Percentiles rank a stretch among this genome's conserved stretches.
These are phyloP conservation scores for Panzeria rudis DNA, from an alignment of 2,888 invertebrate species.

Conservation along the genomic window DNA sequence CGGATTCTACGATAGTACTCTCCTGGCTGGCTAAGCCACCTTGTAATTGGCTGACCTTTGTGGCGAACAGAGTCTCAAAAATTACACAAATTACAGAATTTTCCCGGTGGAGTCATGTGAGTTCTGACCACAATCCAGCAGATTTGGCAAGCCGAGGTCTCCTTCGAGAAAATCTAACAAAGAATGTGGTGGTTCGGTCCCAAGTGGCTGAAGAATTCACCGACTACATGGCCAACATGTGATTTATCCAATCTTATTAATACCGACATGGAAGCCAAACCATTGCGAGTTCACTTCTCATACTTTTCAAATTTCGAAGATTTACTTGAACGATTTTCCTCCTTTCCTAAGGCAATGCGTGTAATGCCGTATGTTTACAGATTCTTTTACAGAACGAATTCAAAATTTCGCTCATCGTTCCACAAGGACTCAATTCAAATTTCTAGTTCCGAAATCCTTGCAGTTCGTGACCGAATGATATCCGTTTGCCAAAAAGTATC, in stretches of 20 bases:
- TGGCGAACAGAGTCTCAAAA: conserved; percentile 56
- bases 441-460: no score
- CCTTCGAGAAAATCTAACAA: conserved; percentile 11
- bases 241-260: not conserved
- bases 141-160: conserved; percentile 64
- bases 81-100: conserved; percentile 12
- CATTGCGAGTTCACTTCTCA: no score
- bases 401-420: not conserved
- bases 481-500: not conserved
- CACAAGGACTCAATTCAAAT: no score
- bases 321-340: conserved; percentile 42
- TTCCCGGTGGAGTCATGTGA: conserved; percentile 60
- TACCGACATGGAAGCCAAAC: conserved; percentile 38
- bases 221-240: not conserved
- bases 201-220: not conserved
- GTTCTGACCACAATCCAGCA: conserved; percentile 57
- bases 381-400: not conserved
- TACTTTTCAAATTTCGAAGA: conserved; percentile 31
- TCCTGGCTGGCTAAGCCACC: conserved; percentile 41
- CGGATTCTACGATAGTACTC: conserved; percentile 17
- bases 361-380: conserved; percentile 4
- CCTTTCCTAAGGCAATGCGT: no score
- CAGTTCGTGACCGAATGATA: not conserved
- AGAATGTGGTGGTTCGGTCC: conserved; percentile 62
- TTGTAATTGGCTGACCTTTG: conserved; percentile 61